phyloP scores from a whole-genome alignment of 1,140 invertebrate genomes.

The Drosophila jambulina region DNA sequence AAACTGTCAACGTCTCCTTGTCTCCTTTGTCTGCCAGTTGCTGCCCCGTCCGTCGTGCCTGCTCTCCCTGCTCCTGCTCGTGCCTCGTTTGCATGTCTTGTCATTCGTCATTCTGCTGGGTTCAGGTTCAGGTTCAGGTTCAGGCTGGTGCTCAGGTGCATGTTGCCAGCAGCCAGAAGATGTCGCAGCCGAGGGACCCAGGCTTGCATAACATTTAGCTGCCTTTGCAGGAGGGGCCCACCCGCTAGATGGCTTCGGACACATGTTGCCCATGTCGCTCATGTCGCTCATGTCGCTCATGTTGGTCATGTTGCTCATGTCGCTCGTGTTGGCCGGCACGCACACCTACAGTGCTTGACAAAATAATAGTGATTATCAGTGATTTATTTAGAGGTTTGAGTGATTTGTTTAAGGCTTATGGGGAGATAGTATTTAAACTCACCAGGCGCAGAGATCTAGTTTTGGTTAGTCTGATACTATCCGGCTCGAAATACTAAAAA shows the following conservation, averaged over 20 bases:
- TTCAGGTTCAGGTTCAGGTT: constrained; percentile 8
- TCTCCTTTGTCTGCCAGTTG: constrained; percentile 48
- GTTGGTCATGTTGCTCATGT: constrained; percentile 15
- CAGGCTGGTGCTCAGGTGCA: constrained; percentile 51
- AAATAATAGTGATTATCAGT: background rate
- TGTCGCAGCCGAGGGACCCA: constrained; percentile 55
- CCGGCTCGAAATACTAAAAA: too few relatives aligned
- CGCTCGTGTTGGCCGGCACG: constrained; percentile 48
- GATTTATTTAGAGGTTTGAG: background rate
- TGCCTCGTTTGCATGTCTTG: constrained; percentile 74
- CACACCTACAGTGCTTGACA: constrained; percentile 34
- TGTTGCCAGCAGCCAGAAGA: constrained; percentile 78
- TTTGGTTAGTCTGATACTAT: background rate
- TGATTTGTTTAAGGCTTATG: background rate
- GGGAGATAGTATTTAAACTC: background rate
- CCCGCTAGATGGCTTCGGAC: constrained; percentile 68
- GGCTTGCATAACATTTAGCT: constrained; percentile 36
- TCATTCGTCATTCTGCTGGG: constrained; percentile 72
- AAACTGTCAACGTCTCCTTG: constrained; percentile 80
- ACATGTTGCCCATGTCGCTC: constrained; percentile 73
- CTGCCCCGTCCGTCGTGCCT: background rate
- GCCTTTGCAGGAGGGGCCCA: constrained; percentile 50
- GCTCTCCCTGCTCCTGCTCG: background rate
- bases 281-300: constrained; percentile 36
- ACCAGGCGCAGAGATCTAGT: background rate